Percentiles rank a stretch among this genome's conserved stretches.
Evolutionary conservation across 2,888 invertebrate species (phyloP).

Genomic region (Actias luna): DNA sequence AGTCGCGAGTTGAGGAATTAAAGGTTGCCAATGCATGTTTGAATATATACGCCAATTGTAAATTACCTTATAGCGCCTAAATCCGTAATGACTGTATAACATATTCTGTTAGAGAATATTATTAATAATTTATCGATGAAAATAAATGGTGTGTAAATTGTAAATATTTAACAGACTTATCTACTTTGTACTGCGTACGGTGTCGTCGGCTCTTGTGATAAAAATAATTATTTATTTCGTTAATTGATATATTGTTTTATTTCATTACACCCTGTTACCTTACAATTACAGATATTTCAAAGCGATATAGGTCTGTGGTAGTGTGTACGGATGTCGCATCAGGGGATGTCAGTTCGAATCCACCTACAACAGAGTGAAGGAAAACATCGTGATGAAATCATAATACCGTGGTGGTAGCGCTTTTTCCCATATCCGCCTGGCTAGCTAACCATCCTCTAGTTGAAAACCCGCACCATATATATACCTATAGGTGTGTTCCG

Average conservation of each 20-base stretch:
- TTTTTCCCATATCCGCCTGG: too few relatives aligned
- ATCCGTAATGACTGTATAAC: background rate
- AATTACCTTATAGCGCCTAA: background rate
- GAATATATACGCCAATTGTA: background rate
- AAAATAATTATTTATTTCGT: constrained; percentile 45
- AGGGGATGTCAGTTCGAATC: too few relatives aligned
- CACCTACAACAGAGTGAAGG: too few relatives aligned
- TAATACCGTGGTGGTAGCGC: too few relatives aligned
- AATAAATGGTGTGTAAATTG: constrained; percentile 38
- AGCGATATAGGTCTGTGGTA: too few relatives aligned
- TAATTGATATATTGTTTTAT: constrained; percentile 27
- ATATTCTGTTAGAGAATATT: background rate
- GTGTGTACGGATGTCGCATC: too few relatives aligned
- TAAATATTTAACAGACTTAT: constrained; percentile 32
- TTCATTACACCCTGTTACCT: background rate
- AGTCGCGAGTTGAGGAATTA: too few relatives aligned
- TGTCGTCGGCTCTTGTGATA: constrained; percentile 40
- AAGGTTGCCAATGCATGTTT: background rate
- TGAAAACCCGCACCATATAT: too few relatives aligned
- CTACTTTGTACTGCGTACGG: constrained; percentile 34
- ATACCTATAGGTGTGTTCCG: too few relatives aligned
- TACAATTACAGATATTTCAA: too few relatives aligned
- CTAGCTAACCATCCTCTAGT: too few relatives aligned
- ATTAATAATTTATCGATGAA: constrained; percentile 20
- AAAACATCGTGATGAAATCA: too few relatives aligned